phyloP scores from a whole-genome alignment of 2,113 vertebrate genomes.

The Festucalex cinctus region DNA sequence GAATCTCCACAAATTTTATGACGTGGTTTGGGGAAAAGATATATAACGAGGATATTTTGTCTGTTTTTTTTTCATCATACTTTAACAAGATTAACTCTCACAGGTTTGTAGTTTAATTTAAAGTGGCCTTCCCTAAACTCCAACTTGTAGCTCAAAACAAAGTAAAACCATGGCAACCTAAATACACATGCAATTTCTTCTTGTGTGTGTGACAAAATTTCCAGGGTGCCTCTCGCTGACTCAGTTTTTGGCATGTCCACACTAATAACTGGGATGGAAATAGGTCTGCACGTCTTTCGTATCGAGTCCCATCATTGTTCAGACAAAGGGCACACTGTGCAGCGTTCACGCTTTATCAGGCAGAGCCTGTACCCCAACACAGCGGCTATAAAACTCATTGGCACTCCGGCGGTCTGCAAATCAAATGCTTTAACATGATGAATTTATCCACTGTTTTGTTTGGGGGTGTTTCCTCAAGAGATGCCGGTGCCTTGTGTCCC shows the following conservation, averaged over 20 bases:
- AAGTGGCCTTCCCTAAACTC: not conserved
- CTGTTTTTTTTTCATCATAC: not conserved
- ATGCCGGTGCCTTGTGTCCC: constrained; percentile 16
- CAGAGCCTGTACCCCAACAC: constrained; percentile 42
- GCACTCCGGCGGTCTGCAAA: constrained; percentile 31
- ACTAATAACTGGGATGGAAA: constrained; percentile 54
- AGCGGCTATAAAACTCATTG: constrained; percentile 23
- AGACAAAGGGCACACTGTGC: constrained; percentile 65
- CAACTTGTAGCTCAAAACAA: not conserved
- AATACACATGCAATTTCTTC: not conserved
- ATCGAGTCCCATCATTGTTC: constrained; percentile 48
- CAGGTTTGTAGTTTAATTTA: not conserved
- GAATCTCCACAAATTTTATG: not conserved
- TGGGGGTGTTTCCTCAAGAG: constrained; percentile 18
- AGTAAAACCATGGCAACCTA: not conserved
- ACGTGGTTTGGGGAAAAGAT: not conserved
- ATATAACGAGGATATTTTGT: not conserved
- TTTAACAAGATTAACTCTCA: not conserved
- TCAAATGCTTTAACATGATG: constrained; percentile 20
- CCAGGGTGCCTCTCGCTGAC: constrained; percentile 23
- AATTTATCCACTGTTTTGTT: not conserved
- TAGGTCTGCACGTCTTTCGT: constrained; percentile 48
- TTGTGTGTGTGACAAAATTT: constrained; percentile 17
- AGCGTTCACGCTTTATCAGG: constrained; percentile 53
- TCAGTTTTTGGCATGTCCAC: constrained; percentile 33